phyloP scores from a whole-genome alignment of 2,888 invertebrate species.

The Liposcelis brunnea region DNA sequence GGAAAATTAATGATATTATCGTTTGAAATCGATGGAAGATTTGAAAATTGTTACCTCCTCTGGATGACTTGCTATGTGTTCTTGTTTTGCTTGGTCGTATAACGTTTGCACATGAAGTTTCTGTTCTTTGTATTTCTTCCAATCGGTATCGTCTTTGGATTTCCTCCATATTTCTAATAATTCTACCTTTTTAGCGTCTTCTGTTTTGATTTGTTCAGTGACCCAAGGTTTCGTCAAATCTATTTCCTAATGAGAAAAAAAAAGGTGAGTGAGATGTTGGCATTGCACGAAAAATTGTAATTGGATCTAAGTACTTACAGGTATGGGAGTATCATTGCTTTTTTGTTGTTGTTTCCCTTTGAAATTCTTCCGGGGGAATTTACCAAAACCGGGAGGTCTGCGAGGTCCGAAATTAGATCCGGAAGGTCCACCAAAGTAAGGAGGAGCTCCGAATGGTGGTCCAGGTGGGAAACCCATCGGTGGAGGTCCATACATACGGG shows the following conservation, averaged over 20 bases:
- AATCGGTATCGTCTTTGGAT: constrained; percentile 33
- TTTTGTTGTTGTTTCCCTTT: neutral
- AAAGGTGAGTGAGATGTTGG: neutral
- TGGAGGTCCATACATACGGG: too few relatives aligned
- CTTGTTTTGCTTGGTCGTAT: constrained; percentile 35
- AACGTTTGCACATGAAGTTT: constrained; percentile 37
- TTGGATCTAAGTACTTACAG: neutral
- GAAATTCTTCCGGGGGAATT: too few relatives aligned
- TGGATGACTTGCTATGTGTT: constrained; percentile 33
- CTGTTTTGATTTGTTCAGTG: constrained; percentile 33
- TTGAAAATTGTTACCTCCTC: constrained; percentile 30
- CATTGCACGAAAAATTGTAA: constrained; percentile 1
- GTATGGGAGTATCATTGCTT: neutral
- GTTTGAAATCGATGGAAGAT: neutral
- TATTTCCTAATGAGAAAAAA: constrained; percentile 13
- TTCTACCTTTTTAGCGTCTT: constrained; percentile 35
- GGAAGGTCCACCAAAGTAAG: too few relatives aligned
- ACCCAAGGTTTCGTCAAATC: constrained; percentile 38
- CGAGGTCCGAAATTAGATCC: too few relatives aligned
- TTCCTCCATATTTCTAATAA: constrained; percentile 31
- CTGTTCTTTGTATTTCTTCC: constrained; percentile 37
- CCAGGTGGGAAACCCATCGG: too few relatives aligned
- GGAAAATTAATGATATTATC: constrained; percentile 7
- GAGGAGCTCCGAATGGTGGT: too few relatives aligned
- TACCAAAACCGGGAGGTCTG: too few relatives aligned